Evolutionary conservation across 1,140 invertebrate species (phyloP).

Genomic region (Eulimnadia texana): DNA sequence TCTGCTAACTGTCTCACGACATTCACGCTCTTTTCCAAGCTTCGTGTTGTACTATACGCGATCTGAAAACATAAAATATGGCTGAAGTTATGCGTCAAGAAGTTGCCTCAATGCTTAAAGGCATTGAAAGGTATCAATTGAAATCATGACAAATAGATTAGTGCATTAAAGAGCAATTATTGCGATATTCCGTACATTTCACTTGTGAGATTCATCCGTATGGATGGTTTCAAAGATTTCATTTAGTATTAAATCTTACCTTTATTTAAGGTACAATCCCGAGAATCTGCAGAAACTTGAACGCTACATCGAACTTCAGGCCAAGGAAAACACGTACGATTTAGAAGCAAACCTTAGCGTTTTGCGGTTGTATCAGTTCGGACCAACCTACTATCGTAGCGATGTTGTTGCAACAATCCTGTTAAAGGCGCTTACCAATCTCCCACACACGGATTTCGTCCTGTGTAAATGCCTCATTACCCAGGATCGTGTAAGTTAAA

Average conservation of each 20-base stretch:
- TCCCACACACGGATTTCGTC: slow-evolving; percentile 92
- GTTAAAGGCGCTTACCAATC: slow-evolving; percentile 85
- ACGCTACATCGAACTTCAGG: slow-evolving; percentile 83
- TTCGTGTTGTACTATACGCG: too few relatives aligned
- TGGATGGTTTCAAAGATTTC: neutral
- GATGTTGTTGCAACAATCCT: slow-evolving; percentile 72
- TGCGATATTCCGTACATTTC: slow-evolving; percentile 5
- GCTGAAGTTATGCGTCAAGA: slow-evolving; percentile 55
- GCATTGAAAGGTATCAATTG: slow-evolving; percentile 52
- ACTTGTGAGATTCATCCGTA: neutral
- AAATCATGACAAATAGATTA: neutral
- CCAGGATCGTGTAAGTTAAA: slow-evolving; percentile 54
- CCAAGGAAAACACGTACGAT: slow-evolving; percentile 85
- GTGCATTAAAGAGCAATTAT: slow-evolving; percentile 8
- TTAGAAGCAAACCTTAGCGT: slow-evolving; percentile 91
- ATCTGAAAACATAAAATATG: neutral
- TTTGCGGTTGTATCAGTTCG: slow-evolving; percentile 81
- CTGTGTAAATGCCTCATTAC: slow-evolving; percentile 88
- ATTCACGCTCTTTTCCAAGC: too few relatives aligned
- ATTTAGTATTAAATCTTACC: neutral
- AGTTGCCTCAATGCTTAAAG: slow-evolving; percentile 54
- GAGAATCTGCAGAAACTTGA: slow-evolving; percentile 79
- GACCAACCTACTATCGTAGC: slow-evolving; percentile 72
- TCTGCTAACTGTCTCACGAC: too few relatives aligned
- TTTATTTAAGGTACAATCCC: slow-evolving; percentile 69